Percentiles rank a stretch among this genome's conserved stretches.
Evolutionary conservation across 2,113 vertebrate genomes (phyloP).

Genomic region (Apodemus sylvaticus): DNA sequence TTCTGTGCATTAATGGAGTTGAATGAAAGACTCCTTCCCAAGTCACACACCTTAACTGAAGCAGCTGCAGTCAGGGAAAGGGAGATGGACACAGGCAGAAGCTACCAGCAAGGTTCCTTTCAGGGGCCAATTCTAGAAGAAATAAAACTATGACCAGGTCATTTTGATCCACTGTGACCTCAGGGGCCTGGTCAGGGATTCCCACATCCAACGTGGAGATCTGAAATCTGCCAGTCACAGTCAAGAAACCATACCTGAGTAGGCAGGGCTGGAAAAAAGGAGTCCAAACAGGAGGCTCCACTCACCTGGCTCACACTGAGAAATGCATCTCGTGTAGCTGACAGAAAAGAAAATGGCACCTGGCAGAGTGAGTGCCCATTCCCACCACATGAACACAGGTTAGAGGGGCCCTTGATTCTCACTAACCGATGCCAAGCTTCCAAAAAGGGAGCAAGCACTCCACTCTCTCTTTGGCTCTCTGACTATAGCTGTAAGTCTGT

Average conservation of each 20-base stretch:
- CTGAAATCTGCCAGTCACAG: no score
- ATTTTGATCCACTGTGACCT: background rate
- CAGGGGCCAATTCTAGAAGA: background rate
- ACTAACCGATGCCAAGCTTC: background rate
- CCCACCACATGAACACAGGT: background rate
- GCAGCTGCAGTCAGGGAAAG: no score
- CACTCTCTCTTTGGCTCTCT: background rate
- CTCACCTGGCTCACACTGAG: background rate
- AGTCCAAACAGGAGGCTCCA: rapidly evolving
- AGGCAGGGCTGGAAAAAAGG: background rate
- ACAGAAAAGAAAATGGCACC: rapidly evolving
- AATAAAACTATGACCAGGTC: background rate
- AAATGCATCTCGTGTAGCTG: rapidly evolving
- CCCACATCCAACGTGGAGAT: rapidly evolving
- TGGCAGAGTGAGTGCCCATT: background rate
- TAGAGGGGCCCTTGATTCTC: no score
- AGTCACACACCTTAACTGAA: background rate
- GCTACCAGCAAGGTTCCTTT: rapidly evolving
- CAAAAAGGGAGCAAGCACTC: background rate
- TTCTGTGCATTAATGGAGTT: background rate
- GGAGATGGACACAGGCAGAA: rapidly evolving
- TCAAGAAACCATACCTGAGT: no score
- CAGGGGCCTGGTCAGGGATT: no score
- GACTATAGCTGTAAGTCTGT: background rate
- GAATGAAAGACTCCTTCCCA: background rate